phyloP scores from a whole-genome alignment of 92 coral and sea anemone species.

The Epizoanthus fatuus region DNA sequence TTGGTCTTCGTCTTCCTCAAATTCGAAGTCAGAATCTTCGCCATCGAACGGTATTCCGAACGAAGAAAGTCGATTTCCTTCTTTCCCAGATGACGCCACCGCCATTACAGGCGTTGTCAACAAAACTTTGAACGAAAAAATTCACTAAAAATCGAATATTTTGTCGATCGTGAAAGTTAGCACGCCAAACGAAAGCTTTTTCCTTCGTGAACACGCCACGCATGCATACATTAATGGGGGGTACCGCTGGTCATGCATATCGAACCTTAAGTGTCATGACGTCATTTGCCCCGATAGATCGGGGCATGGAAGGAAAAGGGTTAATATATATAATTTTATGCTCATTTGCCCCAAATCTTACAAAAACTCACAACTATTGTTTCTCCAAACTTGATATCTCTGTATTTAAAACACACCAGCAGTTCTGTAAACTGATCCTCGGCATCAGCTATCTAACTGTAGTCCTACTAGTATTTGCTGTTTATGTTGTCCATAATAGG shows the following conservation, averaged over 20 bases:
- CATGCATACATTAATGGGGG: not conserved
- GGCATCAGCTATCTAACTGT: no score
- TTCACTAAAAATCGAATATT: conserved; percentile 10
- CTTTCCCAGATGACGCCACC: not conserved
- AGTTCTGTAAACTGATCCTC: no score
- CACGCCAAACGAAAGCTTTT: conserved; percentile 14
- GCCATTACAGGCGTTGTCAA: conserved; percentile 2
- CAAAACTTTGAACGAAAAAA: conserved; percentile 8
- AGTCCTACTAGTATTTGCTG: no score
- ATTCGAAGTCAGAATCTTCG: conserved; percentile 7
- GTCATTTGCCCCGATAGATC: not conserved
- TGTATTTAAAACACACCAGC: no score
- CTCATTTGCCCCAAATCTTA: not conserved
- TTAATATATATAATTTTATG: not conserved
- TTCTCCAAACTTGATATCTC: not conserved
- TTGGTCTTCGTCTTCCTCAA: conserved; percentile 6
- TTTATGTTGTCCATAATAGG: no score
- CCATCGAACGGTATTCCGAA: conserved; percentile 21
- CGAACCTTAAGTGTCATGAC: not conserved
- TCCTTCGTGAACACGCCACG: conserved; percentile 3
- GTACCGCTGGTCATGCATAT: not conserved
- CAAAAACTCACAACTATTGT: conserved; percentile 18
- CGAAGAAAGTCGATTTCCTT: conserved; percentile 8
- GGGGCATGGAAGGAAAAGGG: not conserved
- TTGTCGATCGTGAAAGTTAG: not conserved